phyloP scores from a whole-genome alignment of 2,113 vertebrate genomes.

The Odocoileus virginianus region DNA sequence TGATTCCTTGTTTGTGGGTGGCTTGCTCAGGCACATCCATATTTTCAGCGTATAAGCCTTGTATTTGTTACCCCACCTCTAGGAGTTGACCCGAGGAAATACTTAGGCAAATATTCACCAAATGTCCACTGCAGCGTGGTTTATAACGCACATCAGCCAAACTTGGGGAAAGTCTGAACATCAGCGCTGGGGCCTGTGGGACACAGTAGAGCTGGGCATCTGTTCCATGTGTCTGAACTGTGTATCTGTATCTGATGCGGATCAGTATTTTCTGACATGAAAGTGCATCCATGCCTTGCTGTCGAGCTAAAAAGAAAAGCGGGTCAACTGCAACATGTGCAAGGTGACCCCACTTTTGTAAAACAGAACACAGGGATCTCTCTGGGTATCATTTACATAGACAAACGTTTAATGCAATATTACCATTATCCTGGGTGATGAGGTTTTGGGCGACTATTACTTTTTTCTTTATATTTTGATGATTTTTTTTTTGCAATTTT shows the following conservation, averaged over 20 bases:
- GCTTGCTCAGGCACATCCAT: neutral
- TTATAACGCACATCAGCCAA: neutral
- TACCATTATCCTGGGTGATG: neutral
- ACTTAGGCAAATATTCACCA: accelerated
- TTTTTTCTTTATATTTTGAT: neutral
- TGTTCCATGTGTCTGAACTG: neutral
- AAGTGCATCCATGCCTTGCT: accelerated
- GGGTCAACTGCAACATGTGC: accelerated
- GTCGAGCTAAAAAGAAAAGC: too few relatives aligned
- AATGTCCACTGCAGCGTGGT: accelerated
- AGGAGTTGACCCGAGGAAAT: neutral
- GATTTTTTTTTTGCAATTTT: neutral
- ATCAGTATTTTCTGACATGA: accelerated
- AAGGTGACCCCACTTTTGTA: neutral
- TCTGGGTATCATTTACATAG: neutral
- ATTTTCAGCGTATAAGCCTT: accelerated
- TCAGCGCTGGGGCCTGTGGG: too few relatives aligned
- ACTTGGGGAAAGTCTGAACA: neutral
- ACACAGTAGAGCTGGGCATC: accelerated
- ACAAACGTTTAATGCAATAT: neutral
- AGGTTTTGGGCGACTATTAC: neutral
- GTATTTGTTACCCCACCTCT: accelerated
- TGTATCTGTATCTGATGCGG: neutral
- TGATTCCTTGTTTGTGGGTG: accelerated
- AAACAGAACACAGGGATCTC: accelerated